Evolutionary conservation across 2,888 invertebrate genomes (phyloP).

Genomic region (Pheosia gnoma): DNA sequence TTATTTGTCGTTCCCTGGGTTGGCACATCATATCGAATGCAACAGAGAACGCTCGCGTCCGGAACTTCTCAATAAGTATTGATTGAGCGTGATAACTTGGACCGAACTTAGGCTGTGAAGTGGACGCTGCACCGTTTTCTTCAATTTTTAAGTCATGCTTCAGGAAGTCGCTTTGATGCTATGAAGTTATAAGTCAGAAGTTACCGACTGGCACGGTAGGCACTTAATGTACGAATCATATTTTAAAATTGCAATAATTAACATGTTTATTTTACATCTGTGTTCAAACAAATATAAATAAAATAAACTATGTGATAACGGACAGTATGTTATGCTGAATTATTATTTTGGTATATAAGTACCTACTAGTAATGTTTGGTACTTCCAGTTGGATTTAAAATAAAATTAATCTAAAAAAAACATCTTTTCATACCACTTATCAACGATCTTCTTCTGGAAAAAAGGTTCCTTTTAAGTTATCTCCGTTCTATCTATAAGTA

Average conservation of each 20-base stretch:
- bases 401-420: no score
- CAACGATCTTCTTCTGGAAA: no score
- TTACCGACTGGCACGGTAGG: background rate
- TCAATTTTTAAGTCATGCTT: slow-evolving; percentile 29
- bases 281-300: background rate
- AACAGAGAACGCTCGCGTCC: slow-evolving; percentile 21
- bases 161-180: slow-evolving; percentile 20
- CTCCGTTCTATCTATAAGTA: background rate
- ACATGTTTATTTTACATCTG: background rate
- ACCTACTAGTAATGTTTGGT: background rate
- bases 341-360: background rate
- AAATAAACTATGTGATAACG: no score
- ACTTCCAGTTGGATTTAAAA: no score
- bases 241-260: no score
- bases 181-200: background rate
- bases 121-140: slow-evolving; percentile 33
- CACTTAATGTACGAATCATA: no score
- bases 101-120: slow-evolving; percentile 26
- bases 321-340: no score
- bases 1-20: slow-evolving; percentile 25
- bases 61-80: slow-evolving; percentile 51
- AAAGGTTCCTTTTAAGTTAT: background rate
- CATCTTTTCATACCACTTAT: no score
- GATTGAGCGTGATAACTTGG: slow-evolving; percentile 49
- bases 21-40: slow-evolving; percentile 33